Base-by-base conservation (phyloP, 2,113 vertebrate species). In the Lethenteron reissneri region DNA sequence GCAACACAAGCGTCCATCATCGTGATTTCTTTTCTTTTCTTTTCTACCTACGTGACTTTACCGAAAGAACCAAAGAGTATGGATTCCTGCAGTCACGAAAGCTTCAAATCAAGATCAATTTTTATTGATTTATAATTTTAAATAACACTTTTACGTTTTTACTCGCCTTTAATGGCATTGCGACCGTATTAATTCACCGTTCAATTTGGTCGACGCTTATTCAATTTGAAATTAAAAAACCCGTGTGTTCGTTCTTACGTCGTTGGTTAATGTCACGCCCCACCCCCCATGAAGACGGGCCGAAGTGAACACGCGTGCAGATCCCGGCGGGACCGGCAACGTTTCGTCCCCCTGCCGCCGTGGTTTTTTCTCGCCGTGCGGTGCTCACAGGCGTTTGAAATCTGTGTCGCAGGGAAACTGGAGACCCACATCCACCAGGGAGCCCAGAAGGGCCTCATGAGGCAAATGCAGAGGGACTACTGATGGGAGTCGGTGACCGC, bases 381-480 rank as follows among this genome's bases (percentile, higher is more conserved):
- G 1, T 1, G 13, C 14, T 2, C 17, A 25, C 17, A 17, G n/a
- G 14, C 72, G 21, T 69, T 74, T 75, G 69, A 25, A 62, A 56
- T 3, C 70, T 79, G 73, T 70, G 75, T 78, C 77, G 75, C 77
- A 86, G 94, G 91, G 91, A 97, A 90, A 81, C 82, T 97, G 83
- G 94, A 99, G 81, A 83, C 82, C 62, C 88, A 88, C 75, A 84
- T 87, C 81, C 94, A 97, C 80, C 90, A 89, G 79, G 90, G 87
- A 81, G 92, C 90, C 72, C 95, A 89, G 85, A 91, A 91, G 83
- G 90, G 88, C 79, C 86, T 97, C 83, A 84, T 90, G 83, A 82
- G 78, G 83, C 88, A 84, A 80, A 84, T 84, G 70, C 79, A 74
- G 0, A 71, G 71, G 71, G 71, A 72, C 69, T 83, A 81, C 73